These are phyloP conservation scores for Eudemis profundana DNA, from an alignment of 2,888 invertebrate species.

Conservation along the genomic window DNA sequence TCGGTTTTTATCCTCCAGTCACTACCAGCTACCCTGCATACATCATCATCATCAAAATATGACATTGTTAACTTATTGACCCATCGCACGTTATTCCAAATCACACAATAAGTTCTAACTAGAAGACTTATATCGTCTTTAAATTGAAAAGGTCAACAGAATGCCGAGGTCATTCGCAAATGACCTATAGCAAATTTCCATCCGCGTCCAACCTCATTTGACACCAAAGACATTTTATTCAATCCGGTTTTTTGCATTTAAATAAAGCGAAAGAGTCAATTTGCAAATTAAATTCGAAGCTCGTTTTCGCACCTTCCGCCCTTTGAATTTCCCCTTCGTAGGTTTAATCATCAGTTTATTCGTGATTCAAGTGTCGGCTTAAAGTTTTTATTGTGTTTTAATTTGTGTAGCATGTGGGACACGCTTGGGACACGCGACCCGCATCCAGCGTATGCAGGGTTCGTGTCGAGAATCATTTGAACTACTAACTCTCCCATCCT, in stretches of 20 bases:
- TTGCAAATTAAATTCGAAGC: conserved; percentile 25
- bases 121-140: conserved; percentile 13
- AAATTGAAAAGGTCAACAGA: conserved; percentile 33
- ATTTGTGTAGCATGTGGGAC: conserved; percentile 80
- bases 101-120: conserved; percentile 12
- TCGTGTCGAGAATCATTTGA: conserved; percentile 39
- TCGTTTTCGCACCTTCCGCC: conserved; percentile 70
- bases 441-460: conserved; percentile 57
- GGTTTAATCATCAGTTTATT: conserved; percentile 64
- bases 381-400: conserved; percentile 71
- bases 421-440: conserved; percentile 81
- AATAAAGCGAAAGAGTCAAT: conserved; percentile 2
- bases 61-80: conserved; percentile 10
- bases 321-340: conserved; percentile 59
- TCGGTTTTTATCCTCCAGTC: no score
- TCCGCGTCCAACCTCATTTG: conserved; percentile 24
- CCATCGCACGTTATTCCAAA: conserved; percentile 14
- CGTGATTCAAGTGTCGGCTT: conserved; percentile 68
- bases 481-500: background rate
- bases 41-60: no score
- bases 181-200: conserved; percentile 23
- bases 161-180: conserved; percentile 30
- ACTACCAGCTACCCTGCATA: no score
- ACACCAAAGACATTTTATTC: conserved; percentile 7
- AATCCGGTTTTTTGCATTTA: conserved; percentile 72